These are phyloP conservation scores for Eulithis prunata DNA, from an alignment of 2,888 invertebrate genomes.

Conservation along the genomic window DNA sequence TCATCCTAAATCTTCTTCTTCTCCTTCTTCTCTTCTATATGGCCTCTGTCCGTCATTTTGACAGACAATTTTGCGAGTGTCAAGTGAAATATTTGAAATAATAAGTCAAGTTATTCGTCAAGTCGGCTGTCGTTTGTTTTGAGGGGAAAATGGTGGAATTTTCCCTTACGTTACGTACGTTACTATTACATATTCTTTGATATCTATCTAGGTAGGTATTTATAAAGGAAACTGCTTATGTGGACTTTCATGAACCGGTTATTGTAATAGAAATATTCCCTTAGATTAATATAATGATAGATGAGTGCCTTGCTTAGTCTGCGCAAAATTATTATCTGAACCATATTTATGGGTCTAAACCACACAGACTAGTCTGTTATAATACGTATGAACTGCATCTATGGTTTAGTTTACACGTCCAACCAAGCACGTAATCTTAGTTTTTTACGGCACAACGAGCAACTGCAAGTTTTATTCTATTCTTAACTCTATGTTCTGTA, in stretches of 20 bases:
- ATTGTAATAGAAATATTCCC: slow-evolving; percentile 17
- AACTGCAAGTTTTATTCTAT: slow-evolving; percentile 42
- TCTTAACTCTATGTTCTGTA: not conserved
- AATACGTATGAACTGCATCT: slow-evolving; percentile 26
- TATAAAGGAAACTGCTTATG: slow-evolving; percentile 21
- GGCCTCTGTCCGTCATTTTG: too few species aligned
- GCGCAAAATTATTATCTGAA: not conserved
- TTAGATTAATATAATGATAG: slow-evolving; percentile 19
- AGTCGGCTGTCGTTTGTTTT: too few species aligned
- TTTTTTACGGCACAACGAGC: slow-evolving; percentile 55
- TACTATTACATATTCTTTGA: too few species aligned
- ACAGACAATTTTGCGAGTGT: too few species aligned
- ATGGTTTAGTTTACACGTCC: slow-evolving; percentile 53
- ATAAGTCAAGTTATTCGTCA: too few species aligned
- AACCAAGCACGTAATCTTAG: slow-evolving; percentile 59
- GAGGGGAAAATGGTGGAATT: too few species aligned
- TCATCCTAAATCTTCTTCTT: too few species aligned
- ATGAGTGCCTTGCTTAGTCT: not conserved
- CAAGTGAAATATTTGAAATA: too few species aligned
- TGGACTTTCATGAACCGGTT: slow-evolving; percentile 19
- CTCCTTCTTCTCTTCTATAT: too few species aligned
- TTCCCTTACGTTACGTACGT: too few species aligned
- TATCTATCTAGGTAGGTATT: too few species aligned
- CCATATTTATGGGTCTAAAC: slow-evolving; percentile 7
- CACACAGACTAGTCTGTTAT: slow-evolving; percentile 11